Conservation (phyloP, 2,888 invertebrate genomes). For the Leptopilina drosophilae region DNA sequence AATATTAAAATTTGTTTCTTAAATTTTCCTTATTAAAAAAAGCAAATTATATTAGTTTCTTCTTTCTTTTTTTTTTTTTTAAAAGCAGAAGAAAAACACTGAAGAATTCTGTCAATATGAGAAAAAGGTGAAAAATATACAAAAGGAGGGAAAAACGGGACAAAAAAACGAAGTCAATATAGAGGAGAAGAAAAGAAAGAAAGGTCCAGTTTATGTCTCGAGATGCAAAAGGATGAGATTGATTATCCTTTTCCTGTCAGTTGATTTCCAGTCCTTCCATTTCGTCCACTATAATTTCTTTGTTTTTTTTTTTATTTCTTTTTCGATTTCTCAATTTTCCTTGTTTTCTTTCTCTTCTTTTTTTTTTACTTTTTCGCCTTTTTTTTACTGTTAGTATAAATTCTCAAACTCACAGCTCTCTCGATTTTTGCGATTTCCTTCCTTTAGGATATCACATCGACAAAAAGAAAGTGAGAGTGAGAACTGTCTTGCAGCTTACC, state of each 20-base stretch:
- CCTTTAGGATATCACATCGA: no score
- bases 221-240: conserved; percentile 70
- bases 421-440: not conserved
- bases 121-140: not conserved
- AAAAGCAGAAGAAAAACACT: no score
- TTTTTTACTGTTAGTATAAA: conserved; percentile 30
- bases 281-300: conserved; percentile 29
- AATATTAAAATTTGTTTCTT: no score
- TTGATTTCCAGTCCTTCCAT: conserved; percentile 59
- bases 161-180: conserved; percentile 6
- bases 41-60: no score
- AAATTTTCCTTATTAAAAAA: no score
- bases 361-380: conserved; percentile 40
- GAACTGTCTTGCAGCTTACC: conserved; percentile 62
- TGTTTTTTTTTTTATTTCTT: not conserved
- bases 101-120: not conserved
- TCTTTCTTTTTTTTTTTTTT: no score
- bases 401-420: conserved; percentile 57
- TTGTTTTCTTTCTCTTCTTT: conserved; percentile 53
- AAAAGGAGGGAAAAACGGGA: not conserved
- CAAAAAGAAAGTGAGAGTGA: not conserved
- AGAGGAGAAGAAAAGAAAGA: conserved; percentile 46
- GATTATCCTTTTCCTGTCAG: conserved; percentile 72
- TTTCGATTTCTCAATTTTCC: conserved; percentile 52
- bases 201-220: conserved; percentile 48